Conservation (phyloP, 2,888 invertebrate genomes). For the Andrena haemorrhoa region DNA sequence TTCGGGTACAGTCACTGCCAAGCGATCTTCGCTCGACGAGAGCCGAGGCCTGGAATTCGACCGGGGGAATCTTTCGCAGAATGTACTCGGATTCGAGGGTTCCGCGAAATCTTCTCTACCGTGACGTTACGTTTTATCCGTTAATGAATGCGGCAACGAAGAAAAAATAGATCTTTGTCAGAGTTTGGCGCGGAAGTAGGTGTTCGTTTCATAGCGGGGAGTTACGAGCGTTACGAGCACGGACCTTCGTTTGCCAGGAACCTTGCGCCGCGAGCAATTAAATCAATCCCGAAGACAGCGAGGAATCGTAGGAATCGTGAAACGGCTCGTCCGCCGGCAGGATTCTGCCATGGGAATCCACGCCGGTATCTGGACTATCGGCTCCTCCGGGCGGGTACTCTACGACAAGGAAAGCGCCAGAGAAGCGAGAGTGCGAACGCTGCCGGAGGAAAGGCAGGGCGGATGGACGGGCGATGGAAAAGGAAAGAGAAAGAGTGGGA, state of each 20-base stretch:
- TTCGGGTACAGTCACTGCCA: conserved; percentile 79
- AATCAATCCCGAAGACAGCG: neutral
- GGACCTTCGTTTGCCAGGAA: neutral
- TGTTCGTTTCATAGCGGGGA: too few species aligned
- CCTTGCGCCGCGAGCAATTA: neutral
- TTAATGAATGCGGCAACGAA: neutral
- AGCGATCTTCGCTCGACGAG: conserved; percentile 25
- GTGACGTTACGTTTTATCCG: neutral
- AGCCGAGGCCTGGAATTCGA: conserved; percentile 11
- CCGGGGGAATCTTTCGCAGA: conserved; percentile 2
- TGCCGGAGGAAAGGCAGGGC: conserved; percentile 1
- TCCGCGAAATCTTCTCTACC: neutral
- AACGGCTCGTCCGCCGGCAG: neutral
- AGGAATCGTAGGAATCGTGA: neutral
- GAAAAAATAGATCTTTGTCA: neutral
- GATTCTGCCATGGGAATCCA: neutral
- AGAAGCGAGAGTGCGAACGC: conserved; percentile 23
- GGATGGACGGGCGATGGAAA: conserved; percentile 8
- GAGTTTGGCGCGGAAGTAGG: neutral
- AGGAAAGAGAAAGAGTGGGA: conserved; percentile 18
- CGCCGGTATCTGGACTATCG: neutral
- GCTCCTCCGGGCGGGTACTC: neutral
- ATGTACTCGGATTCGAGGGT: neutral
- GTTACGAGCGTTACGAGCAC: neutral
- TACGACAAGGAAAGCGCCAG: conserved; percentile 5